Percentiles rank a stretch among this genome's conserved stretches.
phyloP scores from a whole-genome alignment of 1,140 invertebrate species.

The Gonioctena quinquepunctata region DNA sequence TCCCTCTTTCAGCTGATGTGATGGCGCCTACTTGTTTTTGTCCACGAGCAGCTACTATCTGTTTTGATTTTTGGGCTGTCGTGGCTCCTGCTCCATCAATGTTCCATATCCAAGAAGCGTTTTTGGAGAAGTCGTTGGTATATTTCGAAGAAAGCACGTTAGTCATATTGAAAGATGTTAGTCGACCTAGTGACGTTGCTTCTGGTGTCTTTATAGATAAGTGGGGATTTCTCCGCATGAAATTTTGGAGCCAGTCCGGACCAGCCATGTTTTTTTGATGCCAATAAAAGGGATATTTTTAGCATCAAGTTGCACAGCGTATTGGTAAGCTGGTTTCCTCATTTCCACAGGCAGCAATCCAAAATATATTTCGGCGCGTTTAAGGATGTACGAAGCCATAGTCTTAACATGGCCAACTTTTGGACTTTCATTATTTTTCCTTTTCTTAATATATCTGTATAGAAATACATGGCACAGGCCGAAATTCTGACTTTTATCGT shows the following conservation, averaged over 20 bases:
- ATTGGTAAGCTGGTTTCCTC: slow-evolving; percentile 4
- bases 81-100: slow-evolving; percentile 17
- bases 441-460: slow-evolving; percentile 20
- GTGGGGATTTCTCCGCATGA: slow-evolving; percentile 34
- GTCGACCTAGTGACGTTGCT: slow-evolving; percentile 22
- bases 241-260: slow-evolving; percentile 37
- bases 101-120: slow-evolving; percentile 18
- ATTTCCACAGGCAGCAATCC: background rate
- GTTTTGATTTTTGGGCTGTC: slow-evolving; percentile 35
- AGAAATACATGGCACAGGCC: slow-evolving; percentile 15
- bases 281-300: slow-evolving; percentile 35
- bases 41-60: slow-evolving; percentile 42
- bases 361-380: slow-evolving; percentile 26
- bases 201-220: slow-evolving; percentile 40
- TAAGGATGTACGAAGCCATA: slow-evolving; percentile 21
- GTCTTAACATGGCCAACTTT: slow-evolving; percentile 18
- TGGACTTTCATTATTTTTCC: slow-evolving; percentile 13
- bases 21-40: slow-evolving; percentile 46
- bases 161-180: slow-evolving; percentile 21
- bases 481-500: slow-evolving; percentile 5
- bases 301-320: slow-evolving; percentile 17
- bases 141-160: slow-evolving; percentile 21
- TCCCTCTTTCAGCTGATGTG: slow-evolving; percentile 46
- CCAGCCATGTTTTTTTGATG: slow-evolving; percentile 34
- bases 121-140: background rate